These are phyloP conservation scores for Phoxinus dragarum DNA, from an alignment of 2,797 vertebrate species.

Conservation along the genomic window DNA sequence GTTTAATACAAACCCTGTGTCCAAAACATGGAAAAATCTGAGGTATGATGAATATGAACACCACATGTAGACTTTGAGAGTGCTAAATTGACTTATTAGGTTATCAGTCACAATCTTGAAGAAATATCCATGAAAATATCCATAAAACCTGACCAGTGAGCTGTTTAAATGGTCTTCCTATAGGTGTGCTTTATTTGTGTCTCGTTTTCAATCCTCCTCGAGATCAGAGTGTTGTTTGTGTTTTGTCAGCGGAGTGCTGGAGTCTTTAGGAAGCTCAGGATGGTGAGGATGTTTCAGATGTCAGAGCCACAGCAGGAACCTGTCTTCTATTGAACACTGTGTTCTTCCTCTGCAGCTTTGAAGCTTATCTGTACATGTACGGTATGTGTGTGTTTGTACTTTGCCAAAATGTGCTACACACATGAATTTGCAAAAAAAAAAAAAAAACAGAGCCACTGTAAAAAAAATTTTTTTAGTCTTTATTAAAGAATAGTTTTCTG, in stretches of 20 bases:
- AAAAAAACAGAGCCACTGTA: not conserved
- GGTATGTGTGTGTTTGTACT: not conserved
- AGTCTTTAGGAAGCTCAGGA: constrained; percentile 22
- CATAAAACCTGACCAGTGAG: not conserved
- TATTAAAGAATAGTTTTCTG: not conserved
- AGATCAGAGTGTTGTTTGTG: not conserved
- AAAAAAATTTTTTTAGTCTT: not conserved
- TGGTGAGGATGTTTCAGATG: constrained; percentile 18
- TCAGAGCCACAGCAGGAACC: constrained; percentile 41
- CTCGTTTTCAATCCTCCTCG: not conserved
- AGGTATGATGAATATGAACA: not conserved
- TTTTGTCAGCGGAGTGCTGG: not conserved
- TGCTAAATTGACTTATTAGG: not conserved
- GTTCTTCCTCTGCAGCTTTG: constrained; percentile 31
- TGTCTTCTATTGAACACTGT: constrained; percentile 28
- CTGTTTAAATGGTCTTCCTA: not conserved
- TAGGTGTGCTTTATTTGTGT: not conserved
- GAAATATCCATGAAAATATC: not conserved
- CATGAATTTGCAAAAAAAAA: too few species aligned
- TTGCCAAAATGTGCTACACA: constrained; percentile 20
- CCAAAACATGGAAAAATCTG: not conserved
- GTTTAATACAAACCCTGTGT: not conserved
- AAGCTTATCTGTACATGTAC: constrained; percentile 3
- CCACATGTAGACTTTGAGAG: not conserved
- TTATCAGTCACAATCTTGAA: not conserved